phyloP scores from a whole-genome alignment of 2,113 vertebrate species.

The Misgurnus mizolepis region DNA sequence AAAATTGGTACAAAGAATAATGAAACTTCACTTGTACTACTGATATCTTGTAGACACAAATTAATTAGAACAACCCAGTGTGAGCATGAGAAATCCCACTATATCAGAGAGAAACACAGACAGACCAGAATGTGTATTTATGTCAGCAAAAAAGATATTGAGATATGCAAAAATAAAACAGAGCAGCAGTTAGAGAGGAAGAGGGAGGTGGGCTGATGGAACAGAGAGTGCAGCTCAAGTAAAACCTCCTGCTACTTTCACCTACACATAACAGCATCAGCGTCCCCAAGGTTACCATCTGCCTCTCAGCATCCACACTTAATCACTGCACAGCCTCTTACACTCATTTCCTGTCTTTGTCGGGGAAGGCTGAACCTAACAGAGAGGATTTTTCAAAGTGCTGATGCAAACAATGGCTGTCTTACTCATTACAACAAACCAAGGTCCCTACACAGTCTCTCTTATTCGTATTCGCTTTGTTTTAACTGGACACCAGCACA shows the following conservation, averaged over 20 bases:
- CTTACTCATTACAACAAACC: conserved; percentile 33
- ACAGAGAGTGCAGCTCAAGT: conserved; percentile 56
- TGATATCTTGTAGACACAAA: background rate
- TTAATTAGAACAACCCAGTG: conserved; percentile 8
- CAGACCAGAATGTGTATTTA: conserved; percentile 16
- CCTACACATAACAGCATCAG: conserved; percentile 60
- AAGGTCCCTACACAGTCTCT: background rate
- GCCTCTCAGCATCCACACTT: conserved; percentile 49
- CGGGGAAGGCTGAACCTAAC: conserved; percentile 23
- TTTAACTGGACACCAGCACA: conserved; percentile 8
- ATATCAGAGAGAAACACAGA: conserved; percentile 3
- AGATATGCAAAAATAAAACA: conserved; percentile 5
- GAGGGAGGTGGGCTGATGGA: conserved; percentile 55
- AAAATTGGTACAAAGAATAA: too few species aligned
- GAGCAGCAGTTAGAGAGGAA: conserved; percentile 49
- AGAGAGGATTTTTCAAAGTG: conserved; percentile 23
- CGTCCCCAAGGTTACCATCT: conserved; percentile 50
- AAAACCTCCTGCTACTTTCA: conserved; percentile 63
- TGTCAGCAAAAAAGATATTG: conserved; percentile 32
- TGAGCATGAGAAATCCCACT: background rate
- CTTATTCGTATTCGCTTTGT: background rate
- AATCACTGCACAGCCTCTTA: conserved; percentile 46
- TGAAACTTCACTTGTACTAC: too few species aligned
- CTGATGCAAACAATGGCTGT: conserved; percentile 16
- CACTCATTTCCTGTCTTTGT: conserved; percentile 39